Conservation (phyloP, 2,888 invertebrate species). For the Bedellia somnulentella region DNA sequence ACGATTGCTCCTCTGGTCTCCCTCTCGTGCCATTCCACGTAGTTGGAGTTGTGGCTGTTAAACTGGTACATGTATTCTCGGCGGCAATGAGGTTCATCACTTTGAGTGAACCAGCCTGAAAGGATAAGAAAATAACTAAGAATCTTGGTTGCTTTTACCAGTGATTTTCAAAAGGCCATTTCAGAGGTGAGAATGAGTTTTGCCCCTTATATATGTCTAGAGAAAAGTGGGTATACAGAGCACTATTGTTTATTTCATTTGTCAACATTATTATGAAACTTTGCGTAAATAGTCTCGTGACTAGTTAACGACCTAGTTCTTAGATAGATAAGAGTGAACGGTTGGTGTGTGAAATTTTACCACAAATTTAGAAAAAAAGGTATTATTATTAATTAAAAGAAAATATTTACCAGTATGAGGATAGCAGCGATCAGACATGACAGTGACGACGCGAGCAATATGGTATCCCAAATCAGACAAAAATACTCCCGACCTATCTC, state of each 20-base stretch:
- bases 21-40: conserved; percentile 84
- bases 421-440: conserved; percentile 83
- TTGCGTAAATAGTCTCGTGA: too few relatives aligned
- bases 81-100: conserved; percentile 73
- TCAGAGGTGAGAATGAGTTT: too few relatives aligned
- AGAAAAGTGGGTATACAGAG: neutral
- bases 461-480: conserved; percentile 91
- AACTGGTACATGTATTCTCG: conserved; percentile 85
- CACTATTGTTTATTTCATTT: too few relatives aligned
- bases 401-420: conserved; percentile 81
- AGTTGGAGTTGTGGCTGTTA: conserved; percentile 68
- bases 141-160: too few relatives aligned
- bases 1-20: conserved; percentile 69
- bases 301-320: too few relatives aligned
- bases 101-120: conserved; percentile 81
- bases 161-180: too few relatives aligned
- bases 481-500: conserved; percentile 74
- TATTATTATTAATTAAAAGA: too few relatives aligned
- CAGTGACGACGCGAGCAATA: conserved; percentile 81
- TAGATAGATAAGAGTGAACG: too few relatives aligned
- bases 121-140: conserved; percentile 7
- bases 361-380: too few relatives aligned
- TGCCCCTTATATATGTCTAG: too few relatives aligned
- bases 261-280: too few relatives aligned
- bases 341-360: too few relatives aligned